A percentile compares a stretch with the other conserved stretches of the same genome.
Conservation (phyloP, 92 coral and sea anemone genomes). For the Pocillopora grandis region DNA sequence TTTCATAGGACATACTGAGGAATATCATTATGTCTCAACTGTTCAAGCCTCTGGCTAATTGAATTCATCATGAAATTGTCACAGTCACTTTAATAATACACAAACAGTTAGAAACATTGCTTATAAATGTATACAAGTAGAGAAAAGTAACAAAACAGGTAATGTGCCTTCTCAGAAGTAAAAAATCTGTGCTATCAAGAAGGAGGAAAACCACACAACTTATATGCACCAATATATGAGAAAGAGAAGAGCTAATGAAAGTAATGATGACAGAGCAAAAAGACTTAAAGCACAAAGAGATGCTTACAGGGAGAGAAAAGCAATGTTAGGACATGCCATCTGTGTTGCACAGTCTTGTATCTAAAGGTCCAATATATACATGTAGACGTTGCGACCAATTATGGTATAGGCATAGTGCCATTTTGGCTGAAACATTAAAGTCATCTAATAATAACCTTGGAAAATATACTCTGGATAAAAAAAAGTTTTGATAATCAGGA, state of each 20-base stretch:
- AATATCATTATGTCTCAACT: conserved; percentile 41
- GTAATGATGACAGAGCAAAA: not conserved
- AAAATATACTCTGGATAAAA: not conserved
- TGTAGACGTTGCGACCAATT: not conserved
- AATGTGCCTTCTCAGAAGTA: not conserved
- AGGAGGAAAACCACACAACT: not conserved
- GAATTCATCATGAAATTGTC: conserved; percentile 4
- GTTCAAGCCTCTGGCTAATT: conserved; percentile 23
- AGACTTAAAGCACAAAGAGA: not conserved
- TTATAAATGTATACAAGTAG: not conserved
- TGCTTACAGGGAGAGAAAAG: conserved; percentile 21
- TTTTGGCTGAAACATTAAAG: not conserved
- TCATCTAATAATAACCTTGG: not conserved
- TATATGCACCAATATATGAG: not conserved
- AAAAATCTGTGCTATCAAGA: not conserved
- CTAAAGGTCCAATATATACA: not conserved
- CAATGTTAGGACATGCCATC: conserved; percentile 12
- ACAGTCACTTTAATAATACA: not conserved
- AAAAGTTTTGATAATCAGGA: not conserved
- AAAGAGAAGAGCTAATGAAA: conserved; percentile 4
- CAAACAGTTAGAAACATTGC: not conserved
- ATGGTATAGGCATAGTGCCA: not conserved
- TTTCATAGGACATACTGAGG: conserved; percentile 37
- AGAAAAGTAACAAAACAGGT: not conserved
- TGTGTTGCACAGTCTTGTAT: conserved; percentile 1